Base-by-base conservation (phyloP, 2,797 vertebrate genomes). In the Ceryle rudis region DNA sequence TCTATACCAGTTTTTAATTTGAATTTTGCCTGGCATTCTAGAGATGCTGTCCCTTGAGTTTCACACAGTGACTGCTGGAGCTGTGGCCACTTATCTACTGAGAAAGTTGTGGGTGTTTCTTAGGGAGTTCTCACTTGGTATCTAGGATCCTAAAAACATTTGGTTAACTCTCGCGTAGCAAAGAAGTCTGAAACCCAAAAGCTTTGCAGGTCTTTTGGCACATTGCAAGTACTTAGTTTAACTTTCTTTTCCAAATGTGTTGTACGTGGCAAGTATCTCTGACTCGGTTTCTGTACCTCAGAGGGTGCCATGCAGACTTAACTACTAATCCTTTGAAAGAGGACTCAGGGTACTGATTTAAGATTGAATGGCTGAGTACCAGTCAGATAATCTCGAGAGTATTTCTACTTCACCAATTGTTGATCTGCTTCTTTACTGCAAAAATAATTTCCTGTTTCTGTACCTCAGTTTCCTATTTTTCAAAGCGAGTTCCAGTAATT, bases 371-470 rank as follows among this genome's bases (percentile, higher is more conserved):
- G 21, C 49, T 49, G 39, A 58, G 28, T 28, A 35, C 42, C 44
- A 44, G 9, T 55, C 26, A 33, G 10, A 57, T n/a, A 22, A 28
- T 41, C 31, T 44, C 64, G 17, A 6, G 16, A 47, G 5, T n/a
- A 11, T 41, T 87, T 67, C 55, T 70, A 9, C 69, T 69, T 46
- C n/a, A 51, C 66, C 16, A 7, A 4, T 31, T 77, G 57, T 26
- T 35, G 4, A 11, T 47, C 61, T 61, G 5, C 28, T 51, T 33
- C 75, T 47, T 75, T 23, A 11, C 39, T 92, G 87, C 64, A 73
- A 9, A 85, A 87, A n/a, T 39, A 25, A 84, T 79, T 93, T 94
- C 90, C 77, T 86, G 73, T 84, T 58, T 41, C 74, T 70, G 62
- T 41, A 21, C 62, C 71, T 89, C 73, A 28, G 58, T 51, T 89